A percentile compares a stretch with the other conserved stretches of the same genome.
phyloP scores from a whole-genome alignment of 2,888 invertebrate species.

The Thysanoteuthis rhombus region DNA sequence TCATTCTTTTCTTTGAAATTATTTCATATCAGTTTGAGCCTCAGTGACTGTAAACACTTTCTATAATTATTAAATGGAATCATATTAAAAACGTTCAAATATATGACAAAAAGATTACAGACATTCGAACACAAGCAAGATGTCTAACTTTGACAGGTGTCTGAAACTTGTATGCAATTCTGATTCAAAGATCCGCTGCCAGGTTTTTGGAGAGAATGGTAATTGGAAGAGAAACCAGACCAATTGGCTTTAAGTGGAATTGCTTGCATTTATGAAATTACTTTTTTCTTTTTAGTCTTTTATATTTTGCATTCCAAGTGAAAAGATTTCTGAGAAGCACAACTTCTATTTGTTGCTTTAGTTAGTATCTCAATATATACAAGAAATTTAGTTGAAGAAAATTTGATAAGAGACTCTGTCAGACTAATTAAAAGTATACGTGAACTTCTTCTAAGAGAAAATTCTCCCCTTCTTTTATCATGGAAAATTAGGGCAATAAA shows the following conservation, averaged over 20 bases:
- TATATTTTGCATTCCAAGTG: background rate
- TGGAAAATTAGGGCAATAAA: too few relatives aligned
- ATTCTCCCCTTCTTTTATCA: too few relatives aligned
- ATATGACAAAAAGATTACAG: background rate
- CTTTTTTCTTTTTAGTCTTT: background rate
- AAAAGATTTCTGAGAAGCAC: too few relatives aligned
- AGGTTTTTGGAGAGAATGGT: background rate
- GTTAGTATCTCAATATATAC: too few relatives aligned
- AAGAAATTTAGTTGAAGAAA: too few relatives aligned
- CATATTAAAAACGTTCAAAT: background rate
- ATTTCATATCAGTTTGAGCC: background rate
- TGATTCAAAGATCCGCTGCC: background rate
- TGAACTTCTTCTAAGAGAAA: too few relatives aligned
- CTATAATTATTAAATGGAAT: background rate
- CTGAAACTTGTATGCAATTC: background rate
- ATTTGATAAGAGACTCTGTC: too few relatives aligned
- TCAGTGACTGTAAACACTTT: background rate
- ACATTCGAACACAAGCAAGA: background rate
- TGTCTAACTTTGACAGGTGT: slow-evolving; percentile 12
- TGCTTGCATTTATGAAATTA: background rate
- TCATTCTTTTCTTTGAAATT: background rate
- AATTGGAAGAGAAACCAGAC: background rate
- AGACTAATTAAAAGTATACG: too few relatives aligned
- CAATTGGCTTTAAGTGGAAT: background rate
- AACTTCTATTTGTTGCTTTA: too few relatives aligned